Evolutionary conservation across 2,113 vertebrate species (phyloP), one percentile per base, ranked within the genome.

Genomic region (Corythoichthys haematopterus): DNA sequence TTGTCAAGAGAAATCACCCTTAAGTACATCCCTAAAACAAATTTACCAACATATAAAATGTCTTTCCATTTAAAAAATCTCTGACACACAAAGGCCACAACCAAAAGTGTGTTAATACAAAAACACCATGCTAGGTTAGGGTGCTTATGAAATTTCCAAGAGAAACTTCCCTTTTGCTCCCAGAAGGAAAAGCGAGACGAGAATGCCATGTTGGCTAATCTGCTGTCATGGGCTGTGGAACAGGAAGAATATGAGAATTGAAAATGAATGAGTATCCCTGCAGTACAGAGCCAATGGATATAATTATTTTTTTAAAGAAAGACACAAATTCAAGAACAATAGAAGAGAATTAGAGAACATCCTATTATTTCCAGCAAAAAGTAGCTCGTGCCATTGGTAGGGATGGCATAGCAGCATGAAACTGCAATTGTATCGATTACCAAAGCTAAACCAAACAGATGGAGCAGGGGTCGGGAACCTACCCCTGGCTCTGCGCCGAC

Each of bases 111-210:
- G 35, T 53, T 73, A 72, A 55, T 66, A 70, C 61, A 65, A 46
- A 67, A 81, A 28, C 43, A 70, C 74, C 79, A 78, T 85, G 89
- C 85, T 82, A 12, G 51, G 45, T 66, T n/a, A 69, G 37, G 62
- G 28, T 75, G 58, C 50, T 58, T 1, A 63, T 69, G 8, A 70
- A 83, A 82, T 79, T 76, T 81, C 77, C 37, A 86, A 87, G 83
- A 84, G 69, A 90, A 64, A 98, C 97, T 98, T 98, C 91, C 97
- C 96, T 98, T 98, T 93, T 96, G 91, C 86, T 98, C 96, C 97
- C 97, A 98, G 94, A 98, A 98, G 16, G 96, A 97, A 88, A 99
- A 99, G 80, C 94, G 93, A 74, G 96, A 97, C 71, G 97, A 99
- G 81, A 99, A 99, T 53, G 97, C 97, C 97, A 99, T 98, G 90